phyloP scores from a whole-genome alignment of 1,140 invertebrate species.

The Pogonus chalceus region DNA sequence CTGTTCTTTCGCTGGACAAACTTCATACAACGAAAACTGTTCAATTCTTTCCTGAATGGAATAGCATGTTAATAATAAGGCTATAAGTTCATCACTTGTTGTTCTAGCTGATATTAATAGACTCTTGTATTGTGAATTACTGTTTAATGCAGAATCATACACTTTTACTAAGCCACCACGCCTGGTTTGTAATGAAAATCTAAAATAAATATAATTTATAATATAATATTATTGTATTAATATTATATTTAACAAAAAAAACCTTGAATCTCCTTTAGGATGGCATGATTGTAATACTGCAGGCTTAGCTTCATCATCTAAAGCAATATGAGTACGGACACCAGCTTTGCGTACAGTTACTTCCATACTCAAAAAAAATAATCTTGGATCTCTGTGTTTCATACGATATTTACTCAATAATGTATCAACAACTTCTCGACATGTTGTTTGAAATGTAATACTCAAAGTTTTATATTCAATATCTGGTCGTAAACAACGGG shows the following conservation, averaged over 20 bases:
- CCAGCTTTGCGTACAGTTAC: conserved; percentile 73
- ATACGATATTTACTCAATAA: conserved; percentile 84
- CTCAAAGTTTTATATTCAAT: conserved; percentile 89
- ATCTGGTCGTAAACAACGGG: conserved; percentile 75
- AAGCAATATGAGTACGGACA: conserved; percentile 65
- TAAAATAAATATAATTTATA: conserved; percentile 41
- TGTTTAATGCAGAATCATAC: conserved; percentile 81
- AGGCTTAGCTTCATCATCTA: conserved; percentile 80
- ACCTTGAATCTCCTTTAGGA: conserved; percentile 82
- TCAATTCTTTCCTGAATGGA: conserved; percentile 71
- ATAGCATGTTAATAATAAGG: conserved; percentile 76
- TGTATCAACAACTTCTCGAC: conserved; percentile 72
- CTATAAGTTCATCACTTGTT: conserved; percentile 79
- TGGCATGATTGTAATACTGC: conserved; percentile 84
- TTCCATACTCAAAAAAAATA: conserved; percentile 92
- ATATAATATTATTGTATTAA: conserved; percentile 3
- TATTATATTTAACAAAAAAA: too few relatives aligned
- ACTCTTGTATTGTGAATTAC: conserved; percentile 86
- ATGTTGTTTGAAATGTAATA: conserved; percentile 75
- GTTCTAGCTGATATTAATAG: conserved; percentile 80
- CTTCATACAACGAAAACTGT: conserved; percentile 81
- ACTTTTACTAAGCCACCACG: conserved; percentile 81
- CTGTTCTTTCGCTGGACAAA: conserved; percentile 59
- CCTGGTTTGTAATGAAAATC: conserved; percentile 76
- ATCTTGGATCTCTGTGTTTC: conserved; percentile 79